Base-by-base conservation (phyloP, 2,113 vertebrate genomes). In the Podilymbus podiceps region DNA sequence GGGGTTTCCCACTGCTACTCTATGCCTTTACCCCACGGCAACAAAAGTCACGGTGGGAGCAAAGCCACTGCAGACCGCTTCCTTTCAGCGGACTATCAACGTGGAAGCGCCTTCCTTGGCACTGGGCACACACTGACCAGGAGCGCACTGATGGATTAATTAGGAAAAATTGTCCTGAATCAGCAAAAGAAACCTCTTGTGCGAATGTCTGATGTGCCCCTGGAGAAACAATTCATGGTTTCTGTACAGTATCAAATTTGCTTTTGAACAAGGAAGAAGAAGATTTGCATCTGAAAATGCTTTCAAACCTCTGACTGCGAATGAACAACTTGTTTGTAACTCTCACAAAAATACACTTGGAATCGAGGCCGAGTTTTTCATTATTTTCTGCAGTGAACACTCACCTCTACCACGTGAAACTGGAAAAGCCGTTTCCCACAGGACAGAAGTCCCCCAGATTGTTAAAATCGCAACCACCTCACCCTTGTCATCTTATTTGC, bases 311-410 rank as follows among this genome's bases (percentile, higher is more conserved):
- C 40, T 33, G 14, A 16, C 15, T 25, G 28, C 55, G 31, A 35
- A 9, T 0, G 5, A 21, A 38, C 22, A 33, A 27, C 47, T 40
- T 25, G 28, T 24, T 12, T 33, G 47, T 19, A 81, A 40, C 38
- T 40, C 59, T 46, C 44, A 25, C 22, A 56, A 33, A 46, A 33
- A 18, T 1, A 19, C 1, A 7, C 16, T 10, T 53, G 24, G 27
- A 60, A n/a, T 2, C 17, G 30, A 28, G 35, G 62, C 42, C 0
- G 3, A 59, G 12, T 5, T 5, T 5, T n/a, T 64, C 4, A 3
- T 49, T 35, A 10, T 53, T 42, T 50, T 49, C 55, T 21, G 15
- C 21, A 55, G 0, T 3, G 7, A 53, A 72, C 46, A 24, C 38
- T 59, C 4, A 7, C 25, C 38, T 53, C 59, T 18, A 33, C 25